Evolutionary conservation across 2,888 invertebrate genomes (phyloP).

Genomic region (Andrena bicolor): DNA sequence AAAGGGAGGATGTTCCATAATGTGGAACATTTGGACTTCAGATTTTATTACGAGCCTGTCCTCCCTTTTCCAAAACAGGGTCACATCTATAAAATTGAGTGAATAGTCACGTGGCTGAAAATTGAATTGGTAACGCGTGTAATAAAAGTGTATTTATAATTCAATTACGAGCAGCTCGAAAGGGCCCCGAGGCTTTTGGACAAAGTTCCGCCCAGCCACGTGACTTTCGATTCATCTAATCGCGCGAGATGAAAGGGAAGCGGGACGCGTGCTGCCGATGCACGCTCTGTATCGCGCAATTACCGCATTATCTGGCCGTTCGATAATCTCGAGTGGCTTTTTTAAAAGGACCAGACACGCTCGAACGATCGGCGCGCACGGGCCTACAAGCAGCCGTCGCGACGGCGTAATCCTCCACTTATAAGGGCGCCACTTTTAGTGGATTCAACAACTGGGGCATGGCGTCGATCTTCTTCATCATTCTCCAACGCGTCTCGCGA

Average conservation of each 20-base stretch:
- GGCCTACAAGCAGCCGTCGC: constrained; percentile 56
- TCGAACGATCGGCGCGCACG: constrained; percentile 51
- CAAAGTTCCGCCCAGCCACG: constrained; percentile 1
- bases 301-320: constrained; percentile 39
- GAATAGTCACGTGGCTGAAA: too few relatives aligned
- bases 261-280: constrained; percentile 63
- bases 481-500: constrained; percentile 5
- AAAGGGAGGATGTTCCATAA: too few relatives aligned
- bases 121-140: too few relatives aligned
- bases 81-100: too few relatives aligned
- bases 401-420: constrained; percentile 62
- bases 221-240: constrained; percentile 41
- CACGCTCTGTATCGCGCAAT: constrained; percentile 47
- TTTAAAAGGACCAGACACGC: constrained; percentile 62
- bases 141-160: too few relatives aligned
- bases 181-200: background rate
- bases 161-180: too few relatives aligned
- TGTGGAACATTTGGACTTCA: too few relatives aligned
- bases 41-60: too few relatives aligned
- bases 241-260: constrained; percentile 43
- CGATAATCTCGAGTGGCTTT: constrained; percentile 63
- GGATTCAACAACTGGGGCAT: constrained; percentile 30
- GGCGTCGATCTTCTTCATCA: constrained; percentile 17
- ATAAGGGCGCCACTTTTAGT: constrained; percentile 56
- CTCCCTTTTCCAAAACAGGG: too few relatives aligned